phyloP scores from a whole-genome alignment of 2,797 vertebrate genomes.

The Threskiornis aethiopicus region DNA sequence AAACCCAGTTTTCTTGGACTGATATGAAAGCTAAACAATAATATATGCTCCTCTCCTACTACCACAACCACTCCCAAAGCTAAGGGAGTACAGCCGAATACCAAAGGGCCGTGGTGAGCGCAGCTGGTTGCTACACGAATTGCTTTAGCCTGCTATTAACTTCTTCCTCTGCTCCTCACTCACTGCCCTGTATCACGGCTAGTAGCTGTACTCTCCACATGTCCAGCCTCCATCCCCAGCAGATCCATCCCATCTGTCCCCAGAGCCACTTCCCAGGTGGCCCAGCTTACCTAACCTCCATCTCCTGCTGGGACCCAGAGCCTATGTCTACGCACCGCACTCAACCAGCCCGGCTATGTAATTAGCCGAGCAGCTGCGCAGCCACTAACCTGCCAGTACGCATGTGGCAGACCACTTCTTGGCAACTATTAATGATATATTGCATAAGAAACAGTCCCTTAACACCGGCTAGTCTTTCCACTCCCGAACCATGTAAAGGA shows the following conservation, averaged over 20 bases:
- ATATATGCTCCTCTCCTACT: not conserved
- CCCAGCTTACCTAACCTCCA: not conserved
- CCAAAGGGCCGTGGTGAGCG: not conserved
- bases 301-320: not conserved
- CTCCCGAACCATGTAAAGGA: not conserved
- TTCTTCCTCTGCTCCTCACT: not conserved
- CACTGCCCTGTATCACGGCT: fast-evolving
- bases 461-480: not conserved
- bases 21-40: constrained; percentile 4
- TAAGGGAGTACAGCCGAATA: not conserved
- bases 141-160: not conserved
- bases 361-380: constrained; percentile 4
- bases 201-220: not conserved
- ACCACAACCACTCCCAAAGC: not conserved
- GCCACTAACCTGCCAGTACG: not conserved
- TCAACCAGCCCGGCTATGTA: not conserved
- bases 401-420: constrained; percentile 8
- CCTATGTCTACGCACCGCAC: not conserved
- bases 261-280: not conserved
- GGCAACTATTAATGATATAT: constrained; percentile 5
- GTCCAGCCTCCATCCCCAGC: not conserved
- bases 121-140: not conserved
- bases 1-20: not conserved
- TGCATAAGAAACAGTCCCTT: constrained; percentile 6
- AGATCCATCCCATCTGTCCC: not conserved